phyloP scores from a whole-genome alignment of 1,140 invertebrate genomes.

The Lucilia sericata region DNA sequence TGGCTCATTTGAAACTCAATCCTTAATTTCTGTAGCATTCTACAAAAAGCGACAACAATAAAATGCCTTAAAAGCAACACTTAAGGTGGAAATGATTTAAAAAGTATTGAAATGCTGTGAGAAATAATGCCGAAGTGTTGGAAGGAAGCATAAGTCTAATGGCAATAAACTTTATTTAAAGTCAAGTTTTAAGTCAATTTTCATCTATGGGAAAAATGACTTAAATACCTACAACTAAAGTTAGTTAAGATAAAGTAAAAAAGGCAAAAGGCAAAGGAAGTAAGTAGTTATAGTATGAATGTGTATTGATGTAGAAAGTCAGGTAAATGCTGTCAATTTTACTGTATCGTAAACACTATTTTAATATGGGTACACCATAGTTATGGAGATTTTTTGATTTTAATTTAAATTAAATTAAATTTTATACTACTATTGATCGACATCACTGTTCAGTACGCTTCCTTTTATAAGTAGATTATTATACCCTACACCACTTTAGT shows the following conservation, averaged over 20 bases:
- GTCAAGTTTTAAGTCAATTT: constrained; percentile 24
- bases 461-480: no score
- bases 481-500: no score
- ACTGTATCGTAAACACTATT: neutral
- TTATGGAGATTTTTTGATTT: neutral
- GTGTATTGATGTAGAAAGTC: no score
- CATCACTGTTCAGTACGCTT: no score
- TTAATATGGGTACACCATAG: neutral
- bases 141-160: neutral
- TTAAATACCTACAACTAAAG: constrained; percentile 20
- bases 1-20: constrained; percentile 44
- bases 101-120: neutral
- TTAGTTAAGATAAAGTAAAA: neutral
- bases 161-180: constrained; percentile 29
- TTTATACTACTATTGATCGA: no score
- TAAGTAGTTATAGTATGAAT: no score
- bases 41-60: neutral
- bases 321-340: no score
- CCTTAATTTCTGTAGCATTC: neutral
- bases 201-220: neutral
- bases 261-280: neutral
- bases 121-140: neutral
- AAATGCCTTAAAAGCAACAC: neutral
- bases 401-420: no score
- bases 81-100: constrained; percentile 10